Evolutionary conservation across 1,140 invertebrate genomes (phyloP), one percentile per base, ranked within the genome.

Genomic region (Drosophila pruinosa): DNA sequence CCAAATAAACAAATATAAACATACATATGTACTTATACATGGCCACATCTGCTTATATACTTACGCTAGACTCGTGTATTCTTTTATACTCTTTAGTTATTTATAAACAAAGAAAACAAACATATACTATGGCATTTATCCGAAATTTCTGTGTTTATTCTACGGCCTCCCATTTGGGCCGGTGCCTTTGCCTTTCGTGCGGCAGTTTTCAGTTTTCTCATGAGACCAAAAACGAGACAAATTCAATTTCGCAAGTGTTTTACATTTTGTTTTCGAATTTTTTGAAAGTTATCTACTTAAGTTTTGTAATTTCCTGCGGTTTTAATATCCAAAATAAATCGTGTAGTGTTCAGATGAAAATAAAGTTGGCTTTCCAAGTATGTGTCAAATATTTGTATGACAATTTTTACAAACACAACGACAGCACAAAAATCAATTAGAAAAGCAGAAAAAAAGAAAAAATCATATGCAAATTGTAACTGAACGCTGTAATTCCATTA

Each of bases 101-200:
- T 39, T 21, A 58, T 65, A 67, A 56, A 64, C 12, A 34, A 26
- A 70, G 43, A 12, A 31, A 50, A 34, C 15, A 53, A 28, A 54
- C 19, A 57, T 31, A 50, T 28, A 31, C 47, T 15, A 62, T 31
- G 17, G 10, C 22, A 15, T 57, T 47, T 45, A n/a, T 31, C 15
- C 45, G 45, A 52, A 50, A 45, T 38, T 65, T 50, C 39, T 50
- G 3, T 15, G 28, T 63, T 50, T 22, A 14, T 50, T 34, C 38
- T 59, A 52, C 36, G 31, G 59, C 50, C 48, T 48, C 21, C 45
- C 34, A 52, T 80, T 79, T 80, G 81, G 72, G 50, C 67, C 48
- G 53, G 50, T 67, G 80, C 81, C 67, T 80, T 82, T 72, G 72
- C 64, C 63, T 63, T 15, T 56, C 14, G 58, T 39, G 26, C 50